Conservation (phyloP, 35 echinoderm and acorn worm species). For the Acanthaster planci region DNA sequence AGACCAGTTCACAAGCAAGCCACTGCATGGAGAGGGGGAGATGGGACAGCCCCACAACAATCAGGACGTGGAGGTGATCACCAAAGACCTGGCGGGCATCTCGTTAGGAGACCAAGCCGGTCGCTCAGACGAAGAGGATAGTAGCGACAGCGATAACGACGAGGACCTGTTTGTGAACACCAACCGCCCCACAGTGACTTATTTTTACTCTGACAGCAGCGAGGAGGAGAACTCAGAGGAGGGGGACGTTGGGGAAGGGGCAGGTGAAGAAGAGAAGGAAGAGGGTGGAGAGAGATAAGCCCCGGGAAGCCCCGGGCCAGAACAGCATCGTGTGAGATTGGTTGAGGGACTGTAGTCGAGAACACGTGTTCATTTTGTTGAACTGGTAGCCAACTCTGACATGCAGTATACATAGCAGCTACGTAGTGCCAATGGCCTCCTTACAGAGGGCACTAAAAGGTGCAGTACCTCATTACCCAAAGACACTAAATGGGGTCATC, state of each 20-base stretch:
- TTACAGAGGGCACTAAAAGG: too few species aligned
- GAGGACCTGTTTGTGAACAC: slow-evolving; percentile 95
- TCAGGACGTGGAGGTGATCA: slow-evolving; percentile 11
- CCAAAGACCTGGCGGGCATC: slow-evolving; percentile 2
- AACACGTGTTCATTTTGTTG: too few species aligned
- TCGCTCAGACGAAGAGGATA: slow-evolving; percentile 36
- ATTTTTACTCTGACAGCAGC: slow-evolving; percentile 67
- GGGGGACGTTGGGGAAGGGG: slow-evolving; percentile 24
- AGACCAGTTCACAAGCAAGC: slow-evolving; percentile 25
- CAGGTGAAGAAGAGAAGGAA: too few species aligned
- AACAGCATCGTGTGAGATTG: too few species aligned
- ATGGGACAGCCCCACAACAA: neutral
- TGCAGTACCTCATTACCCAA: too few species aligned
- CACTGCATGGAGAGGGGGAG: neutral
- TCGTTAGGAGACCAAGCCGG: neutral
- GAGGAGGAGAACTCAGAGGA: slow-evolving; percentile 72
- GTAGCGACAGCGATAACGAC: slow-evolving; percentile 79
- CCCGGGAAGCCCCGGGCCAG: too few species aligned
- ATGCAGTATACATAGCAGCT: too few species aligned
- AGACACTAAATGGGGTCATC: too few species aligned
- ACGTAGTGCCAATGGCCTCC: too few species aligned
- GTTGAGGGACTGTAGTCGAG: too few species aligned
- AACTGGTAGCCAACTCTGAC: too few species aligned
- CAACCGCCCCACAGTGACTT: slow-evolving; percentile 76
- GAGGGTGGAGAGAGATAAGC: too few species aligned